Percentiles rank a stretch among this genome's conserved stretches.
Conservation (phyloP, 2,113 vertebrate species). For the Machaerirhynchus nigripectus region DNA sequence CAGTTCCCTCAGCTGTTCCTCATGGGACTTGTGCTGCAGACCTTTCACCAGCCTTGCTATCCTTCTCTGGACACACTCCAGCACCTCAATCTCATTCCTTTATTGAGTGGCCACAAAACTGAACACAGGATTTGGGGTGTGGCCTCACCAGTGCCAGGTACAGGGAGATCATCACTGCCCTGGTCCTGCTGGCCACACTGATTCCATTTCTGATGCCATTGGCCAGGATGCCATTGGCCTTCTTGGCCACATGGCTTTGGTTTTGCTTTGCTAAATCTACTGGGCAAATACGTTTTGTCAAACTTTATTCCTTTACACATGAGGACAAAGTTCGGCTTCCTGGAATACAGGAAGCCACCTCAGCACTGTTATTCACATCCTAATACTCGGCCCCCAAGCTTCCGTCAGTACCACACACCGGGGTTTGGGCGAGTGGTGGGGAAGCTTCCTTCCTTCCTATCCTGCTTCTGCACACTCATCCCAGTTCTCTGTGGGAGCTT, state of each 20-base stretch:
- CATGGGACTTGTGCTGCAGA: not conserved
- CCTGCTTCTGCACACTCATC: not conserved
- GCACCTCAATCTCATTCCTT: not conserved
- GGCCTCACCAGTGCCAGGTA: not conserved
- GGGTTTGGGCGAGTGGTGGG: not conserved
- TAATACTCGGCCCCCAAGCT: not conserved
- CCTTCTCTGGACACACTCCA: not conserved
- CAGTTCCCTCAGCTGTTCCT: not conserved
- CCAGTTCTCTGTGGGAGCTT: not conserved
- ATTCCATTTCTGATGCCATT: not conserved
- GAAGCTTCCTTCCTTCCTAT: not conserved
- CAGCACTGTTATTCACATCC: not conserved
- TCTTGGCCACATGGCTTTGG: not conserved
- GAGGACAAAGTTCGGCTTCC: not conserved
- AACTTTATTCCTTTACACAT: not conserved
- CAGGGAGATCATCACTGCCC: not conserved
- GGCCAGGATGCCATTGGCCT: not conserved
- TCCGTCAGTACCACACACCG: not conserved
- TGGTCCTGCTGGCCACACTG: not conserved
- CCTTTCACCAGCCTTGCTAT: not conserved
- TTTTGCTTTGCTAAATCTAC: not conserved
- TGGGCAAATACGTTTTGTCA: not conserved
- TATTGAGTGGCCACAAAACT: rapidly evolving
- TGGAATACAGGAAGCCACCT: not conserved
- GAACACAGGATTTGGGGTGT: not conserved